phyloP scores from a whole-genome alignment of 2,888 invertebrate species.

The Diarsia mendica region DNA sequence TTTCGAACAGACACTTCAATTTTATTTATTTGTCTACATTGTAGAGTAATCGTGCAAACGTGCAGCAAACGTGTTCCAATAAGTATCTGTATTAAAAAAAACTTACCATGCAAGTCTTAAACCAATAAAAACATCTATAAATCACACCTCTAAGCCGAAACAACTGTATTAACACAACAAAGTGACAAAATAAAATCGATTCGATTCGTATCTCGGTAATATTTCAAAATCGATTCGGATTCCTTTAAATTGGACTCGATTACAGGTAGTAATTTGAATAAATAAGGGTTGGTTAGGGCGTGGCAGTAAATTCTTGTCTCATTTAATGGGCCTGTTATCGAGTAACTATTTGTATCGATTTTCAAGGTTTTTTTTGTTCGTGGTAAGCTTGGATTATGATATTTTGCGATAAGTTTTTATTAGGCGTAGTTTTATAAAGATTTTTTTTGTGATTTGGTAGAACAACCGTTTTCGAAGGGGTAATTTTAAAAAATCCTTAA shows the following conservation, averaged over 20 bases:
- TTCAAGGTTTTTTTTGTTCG: conserved; percentile 8
- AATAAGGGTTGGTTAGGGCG: conserved; percentile 73
- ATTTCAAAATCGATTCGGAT: conserved; percentile 67
- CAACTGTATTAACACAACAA: conserved; percentile 56
- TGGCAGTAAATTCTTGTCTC: conserved; percentile 75
- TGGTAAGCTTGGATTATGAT: conserved; percentile 11
- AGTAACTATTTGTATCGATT: conserved; percentile 20
- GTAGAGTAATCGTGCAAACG: neutral
- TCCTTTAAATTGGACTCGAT: conserved; percentile 67
- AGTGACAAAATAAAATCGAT: conserved; percentile 64
- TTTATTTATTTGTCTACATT: neutral
- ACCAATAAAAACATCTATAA: conserved; percentile 33
- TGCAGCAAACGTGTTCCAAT: neutral
- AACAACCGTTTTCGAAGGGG: neutral
- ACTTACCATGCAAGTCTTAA: neutral
- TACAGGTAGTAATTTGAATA: conserved; percentile 78
- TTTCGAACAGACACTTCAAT: neutral
- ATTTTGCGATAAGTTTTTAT: neutral
- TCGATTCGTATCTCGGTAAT: conserved; percentile 39
- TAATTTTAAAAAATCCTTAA: neutral
- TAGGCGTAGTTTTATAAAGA: neutral
- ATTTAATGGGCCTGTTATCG: conserved; percentile 78
- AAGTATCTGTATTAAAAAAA: neutral
- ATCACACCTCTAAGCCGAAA: conserved; percentile 41
- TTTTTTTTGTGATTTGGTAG: neutral